A percentile compares a stretch with the other conserved stretches of the same genome.
Evolutionary conservation across 2,797 vertebrate species (phyloP).

Genomic region (Poecilia velifera): DNA sequence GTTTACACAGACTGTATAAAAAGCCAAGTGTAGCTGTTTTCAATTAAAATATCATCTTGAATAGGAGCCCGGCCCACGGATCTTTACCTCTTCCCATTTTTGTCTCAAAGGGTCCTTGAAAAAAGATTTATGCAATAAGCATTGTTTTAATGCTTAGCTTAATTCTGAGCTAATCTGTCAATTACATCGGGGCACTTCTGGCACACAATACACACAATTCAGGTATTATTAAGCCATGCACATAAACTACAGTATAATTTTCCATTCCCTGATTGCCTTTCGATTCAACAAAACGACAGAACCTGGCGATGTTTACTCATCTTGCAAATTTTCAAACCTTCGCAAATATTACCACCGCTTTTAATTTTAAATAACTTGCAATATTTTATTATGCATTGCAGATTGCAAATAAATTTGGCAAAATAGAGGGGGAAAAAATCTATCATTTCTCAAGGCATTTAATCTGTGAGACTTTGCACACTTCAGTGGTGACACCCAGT

Average conservation of each 20-base stretch:
- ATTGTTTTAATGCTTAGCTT: too few species aligned
- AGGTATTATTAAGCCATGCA: not conserved
- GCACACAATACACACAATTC: not conserved
- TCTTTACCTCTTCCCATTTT: too few species aligned
- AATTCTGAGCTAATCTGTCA: not conserved
- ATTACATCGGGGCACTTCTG: not conserved
- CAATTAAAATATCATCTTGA: too few species aligned
- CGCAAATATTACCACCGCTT: not conserved
- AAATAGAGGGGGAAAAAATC: not conserved
- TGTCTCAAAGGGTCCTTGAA: too few species aligned
- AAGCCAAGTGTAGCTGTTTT: too few species aligned
- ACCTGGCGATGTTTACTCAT: not conserved
- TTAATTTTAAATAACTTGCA: not conserved
- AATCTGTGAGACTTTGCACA: not conserved
- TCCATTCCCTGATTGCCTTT: not conserved
- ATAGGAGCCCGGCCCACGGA: too few species aligned
- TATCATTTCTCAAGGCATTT: not conserved
- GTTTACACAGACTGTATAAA: too few species aligned
- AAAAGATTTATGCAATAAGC: too few species aligned
- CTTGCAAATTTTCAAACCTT: not conserved
- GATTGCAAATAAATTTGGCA: not conserved
- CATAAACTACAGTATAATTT: not conserved
- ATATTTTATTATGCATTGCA: not conserved
- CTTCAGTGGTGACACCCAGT: slow-evolving; percentile 59
- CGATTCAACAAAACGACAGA: not conserved